Percentiles rank a stretch among this genome's conserved stretches.
These are phyloP conservation scores for Sinotaia quadrata DNA, from an alignment of 2,888 invertebrate species.

Conservation along the genomic window DNA sequence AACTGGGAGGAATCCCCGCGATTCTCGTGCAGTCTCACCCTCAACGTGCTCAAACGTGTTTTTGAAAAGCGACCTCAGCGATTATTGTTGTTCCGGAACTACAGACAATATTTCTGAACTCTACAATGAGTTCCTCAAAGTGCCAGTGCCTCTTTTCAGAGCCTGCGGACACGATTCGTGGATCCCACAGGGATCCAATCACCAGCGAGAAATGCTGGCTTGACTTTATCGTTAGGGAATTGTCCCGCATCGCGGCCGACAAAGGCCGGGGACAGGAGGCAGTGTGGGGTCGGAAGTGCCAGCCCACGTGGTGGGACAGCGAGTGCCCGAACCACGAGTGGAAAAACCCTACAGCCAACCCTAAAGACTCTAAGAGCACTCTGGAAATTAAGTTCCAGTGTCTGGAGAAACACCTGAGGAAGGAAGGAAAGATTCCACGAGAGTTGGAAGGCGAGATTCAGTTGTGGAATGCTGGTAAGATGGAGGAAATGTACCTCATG, in stretches of 20 bases:
- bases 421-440: constrained; percentile 24
- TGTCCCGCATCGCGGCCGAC: constrained; percentile 35
- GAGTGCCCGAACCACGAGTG: constrained; percentile 25
- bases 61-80: constrained; percentile 1
- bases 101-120: constrained; percentile 19
- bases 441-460: constrained; percentile 33
- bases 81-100: constrained; percentile 18
- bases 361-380: constrained; percentile 39
- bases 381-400: constrained; percentile 35
- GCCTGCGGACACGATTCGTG: constrained; percentile 33
- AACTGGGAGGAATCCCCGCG: too few relatives aligned
- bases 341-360: constrained; percentile 41
- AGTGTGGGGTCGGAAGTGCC: constrained; percentile 35
- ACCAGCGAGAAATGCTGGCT: constrained; percentile 39
- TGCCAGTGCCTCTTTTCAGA: constrained; percentile 36
- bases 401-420: constrained; percentile 32
- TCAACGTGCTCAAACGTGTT: too few relatives aligned
- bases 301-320: constrained; percentile 38
- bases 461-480: constrained; percentile 29
- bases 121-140: constrained; percentile 31
- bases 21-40: too few relatives aligned
- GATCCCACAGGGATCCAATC: constrained; percentile 37
- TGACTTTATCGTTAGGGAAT: constrained; percentile 36
- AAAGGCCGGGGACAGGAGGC: constrained; percentile 38
- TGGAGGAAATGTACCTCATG: constrained; percentile 30